These are phyloP conservation scores for Enteromius treurensis DNA, from an alignment of 2,797 vertebrate genomes.

Conservation along the genomic window DNA sequence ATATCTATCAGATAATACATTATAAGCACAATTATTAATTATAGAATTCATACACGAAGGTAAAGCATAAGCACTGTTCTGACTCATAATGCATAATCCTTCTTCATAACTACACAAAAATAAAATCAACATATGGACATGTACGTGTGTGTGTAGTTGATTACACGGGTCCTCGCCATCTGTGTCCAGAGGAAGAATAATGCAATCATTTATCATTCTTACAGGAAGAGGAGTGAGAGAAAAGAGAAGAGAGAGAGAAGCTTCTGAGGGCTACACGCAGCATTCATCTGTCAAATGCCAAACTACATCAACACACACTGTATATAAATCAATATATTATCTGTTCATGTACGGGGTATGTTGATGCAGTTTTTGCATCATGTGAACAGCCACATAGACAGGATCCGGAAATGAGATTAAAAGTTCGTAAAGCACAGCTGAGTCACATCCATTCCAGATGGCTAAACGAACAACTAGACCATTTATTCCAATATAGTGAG, in stretches of 20 bases:
- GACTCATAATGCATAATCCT: neutral
- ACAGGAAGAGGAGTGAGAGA: neutral
- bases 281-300: slow-evolving; percentile 32
- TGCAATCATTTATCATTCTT: slow-evolving; percentile 42
- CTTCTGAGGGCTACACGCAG: neutral
- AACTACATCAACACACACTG: slow-evolving; percentile 13
- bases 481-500: slow-evolving; percentile 34
- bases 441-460: slow-evolving; percentile 49
- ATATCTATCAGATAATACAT: too few relatives aligned
- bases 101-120: neutral
- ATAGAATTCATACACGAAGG: neutral
- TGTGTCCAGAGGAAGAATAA: slow-evolving; percentile 43
- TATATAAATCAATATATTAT: slow-evolving; percentile 32
- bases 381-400: neutral
- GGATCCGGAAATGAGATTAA: slow-evolving; percentile 52
- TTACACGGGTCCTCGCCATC: slow-evolving; percentile 24
- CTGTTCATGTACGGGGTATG: slow-evolving; percentile 8
- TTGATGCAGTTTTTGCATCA: slow-evolving; percentile 16
- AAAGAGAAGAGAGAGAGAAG: neutral
- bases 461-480: slow-evolving; percentile 48
- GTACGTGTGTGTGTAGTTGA: slow-evolving; percentile 12
- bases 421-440: slow-evolving; percentile 51
- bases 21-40: neutral
- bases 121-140: slow-evolving; percentile 30
- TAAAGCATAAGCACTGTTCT: neutral